A percentile compares a stretch with the other conserved stretches of the same genome.
Conservation (phyloP, 2,888 invertebrate species). For the Cryptus viduatorius region DNA sequence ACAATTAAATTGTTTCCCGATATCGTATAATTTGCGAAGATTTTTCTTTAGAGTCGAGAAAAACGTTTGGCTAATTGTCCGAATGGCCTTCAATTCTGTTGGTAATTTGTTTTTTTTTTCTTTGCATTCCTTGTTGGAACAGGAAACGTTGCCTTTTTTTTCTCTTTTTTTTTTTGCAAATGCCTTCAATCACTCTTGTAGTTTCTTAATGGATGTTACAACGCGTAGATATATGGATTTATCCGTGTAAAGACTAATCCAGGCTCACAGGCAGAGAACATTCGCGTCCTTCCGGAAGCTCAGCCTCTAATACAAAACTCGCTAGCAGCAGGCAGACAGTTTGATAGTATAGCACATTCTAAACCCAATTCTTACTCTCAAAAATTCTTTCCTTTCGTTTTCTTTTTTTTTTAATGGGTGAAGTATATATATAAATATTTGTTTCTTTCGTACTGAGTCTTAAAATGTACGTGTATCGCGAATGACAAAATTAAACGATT, state of each 20-base stretch:
- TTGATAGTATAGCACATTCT: slow-evolving; percentile 72
- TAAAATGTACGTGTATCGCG: slow-evolving; percentile 54
- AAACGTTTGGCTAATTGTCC: not conserved
- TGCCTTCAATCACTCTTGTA: not conserved
- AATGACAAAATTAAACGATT: slow-evolving; percentile 43
- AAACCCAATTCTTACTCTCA: slow-evolving; percentile 66
- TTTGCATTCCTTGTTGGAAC: slow-evolving; percentile 38
- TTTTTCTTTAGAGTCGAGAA: not conserved
- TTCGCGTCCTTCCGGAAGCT: slow-evolving; percentile 69
- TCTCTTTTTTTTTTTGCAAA: not conserved
- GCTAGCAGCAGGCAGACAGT: slow-evolving; percentile 78
- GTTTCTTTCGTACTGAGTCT: slow-evolving; percentile 29
- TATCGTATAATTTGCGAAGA: not conserved
- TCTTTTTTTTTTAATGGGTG: slow-evolving; percentile 38
- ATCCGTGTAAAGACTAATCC: slow-evolving; percentile 43
- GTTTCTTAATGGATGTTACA: slow-evolving; percentile 20
- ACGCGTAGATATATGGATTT: slow-evolving; percentile 42
- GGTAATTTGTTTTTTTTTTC: not conserved
- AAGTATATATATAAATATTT: slow-evolving; percentile 41
- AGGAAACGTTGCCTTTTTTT: slow-evolving; percentile 6
- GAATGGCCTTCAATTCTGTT: not conserved
- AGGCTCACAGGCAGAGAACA: slow-evolving; percentile 68
- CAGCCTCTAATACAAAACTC: slow-evolving; percentile 69
- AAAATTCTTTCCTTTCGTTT: slow-evolving; percentile 30
- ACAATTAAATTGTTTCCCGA: not conserved